These are phyloP conservation scores for Gasteruption jaculator DNA, from an alignment of 2,888 invertebrate species.

Conservation along the genomic window DNA sequence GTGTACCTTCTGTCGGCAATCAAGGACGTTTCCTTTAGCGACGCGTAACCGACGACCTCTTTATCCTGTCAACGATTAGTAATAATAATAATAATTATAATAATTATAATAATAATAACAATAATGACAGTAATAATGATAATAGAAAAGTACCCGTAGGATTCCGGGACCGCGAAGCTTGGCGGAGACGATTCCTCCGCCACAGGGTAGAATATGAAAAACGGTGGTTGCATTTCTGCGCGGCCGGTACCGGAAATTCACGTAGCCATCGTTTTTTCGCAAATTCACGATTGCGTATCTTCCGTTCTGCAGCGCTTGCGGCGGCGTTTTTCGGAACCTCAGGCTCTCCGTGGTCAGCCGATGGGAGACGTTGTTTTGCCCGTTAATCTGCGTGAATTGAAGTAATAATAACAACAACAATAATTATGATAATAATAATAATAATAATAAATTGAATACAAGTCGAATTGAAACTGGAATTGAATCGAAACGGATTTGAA, in stretches of 20 bases:
- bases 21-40: slow-evolving; percentile 40
- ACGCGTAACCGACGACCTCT: slow-evolving; percentile 40
- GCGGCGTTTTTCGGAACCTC: slow-evolving; percentile 41
- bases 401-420: neutral
- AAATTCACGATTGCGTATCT: slow-evolving; percentile 39
- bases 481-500: too few relatives aligned
- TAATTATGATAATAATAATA: too few relatives aligned
- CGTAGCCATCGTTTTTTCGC: slow-evolving; percentile 41
- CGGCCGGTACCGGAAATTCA: slow-evolving; percentile 45
- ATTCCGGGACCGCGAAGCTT: slow-evolving; percentile 43
- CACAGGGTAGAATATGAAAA: slow-evolving; percentile 45
- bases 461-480: too few relatives aligned
- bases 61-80: slow-evolving; percentile 31
- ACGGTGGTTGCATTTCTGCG: slow-evolving; percentile 41
- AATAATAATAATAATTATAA: too few relatives aligned
- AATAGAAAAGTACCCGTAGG: slow-evolving; percentile 30
- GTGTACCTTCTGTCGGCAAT: slow-evolving; percentile 43
- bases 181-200: slow-evolving; percentile 41
- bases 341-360: slow-evolving; percentile 40
- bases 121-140: neutral
- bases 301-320: slow-evolving; percentile 38
- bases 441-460: too few relatives aligned
- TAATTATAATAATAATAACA: too few relatives aligned
- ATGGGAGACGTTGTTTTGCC: slow-evolving; percentile 44
- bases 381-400: slow-evolving; percentile 37